Evolutionary conservation across 2,888 invertebrate species (phyloP).

Genomic region (Lysandra coridon): DNA sequence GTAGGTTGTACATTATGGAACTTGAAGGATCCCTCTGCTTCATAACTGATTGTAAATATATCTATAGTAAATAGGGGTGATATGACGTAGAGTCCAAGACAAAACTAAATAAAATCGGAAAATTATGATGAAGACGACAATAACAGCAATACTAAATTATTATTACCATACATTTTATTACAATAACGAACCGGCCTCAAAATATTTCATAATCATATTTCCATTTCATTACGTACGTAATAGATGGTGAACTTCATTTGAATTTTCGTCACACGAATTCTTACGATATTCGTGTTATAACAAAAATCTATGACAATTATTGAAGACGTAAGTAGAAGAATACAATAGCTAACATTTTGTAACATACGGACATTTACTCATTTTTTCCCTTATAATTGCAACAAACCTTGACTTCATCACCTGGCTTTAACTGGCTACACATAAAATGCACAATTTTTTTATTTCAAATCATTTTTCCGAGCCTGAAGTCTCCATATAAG

Average conservation of each 20-base stretch:
- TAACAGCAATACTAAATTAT: not conserved
- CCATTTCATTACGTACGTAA: not conserved
- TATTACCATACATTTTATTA: not conserved
- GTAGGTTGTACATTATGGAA: too few species aligned
- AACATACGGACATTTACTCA: too few species aligned
- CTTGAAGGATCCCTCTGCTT: too few species aligned
- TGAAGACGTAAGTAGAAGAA: too few species aligned
- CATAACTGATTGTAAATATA: too few species aligned
- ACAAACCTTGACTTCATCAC: too few species aligned
- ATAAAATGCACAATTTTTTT: too few species aligned
- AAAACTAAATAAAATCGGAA: not conserved
- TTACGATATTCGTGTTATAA: not conserved
- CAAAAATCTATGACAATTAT: not conserved
- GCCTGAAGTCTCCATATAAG: too few species aligned
- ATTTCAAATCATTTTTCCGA: too few species aligned
- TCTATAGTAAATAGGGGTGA: not conserved
- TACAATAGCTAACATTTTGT: too few species aligned
- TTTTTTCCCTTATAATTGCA: too few species aligned
- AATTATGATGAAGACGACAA: not conserved
- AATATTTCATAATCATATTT: not conserved
- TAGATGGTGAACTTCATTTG: not conserved
- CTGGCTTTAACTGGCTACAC: too few species aligned
- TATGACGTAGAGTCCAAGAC: not conserved
- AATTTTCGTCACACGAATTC: not conserved
- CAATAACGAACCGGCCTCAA: not conserved